These are phyloP conservation scores for Apaloderma vittatum DNA, from an alignment of 2,113 vertebrate species.

Conservation along the genomic window DNA sequence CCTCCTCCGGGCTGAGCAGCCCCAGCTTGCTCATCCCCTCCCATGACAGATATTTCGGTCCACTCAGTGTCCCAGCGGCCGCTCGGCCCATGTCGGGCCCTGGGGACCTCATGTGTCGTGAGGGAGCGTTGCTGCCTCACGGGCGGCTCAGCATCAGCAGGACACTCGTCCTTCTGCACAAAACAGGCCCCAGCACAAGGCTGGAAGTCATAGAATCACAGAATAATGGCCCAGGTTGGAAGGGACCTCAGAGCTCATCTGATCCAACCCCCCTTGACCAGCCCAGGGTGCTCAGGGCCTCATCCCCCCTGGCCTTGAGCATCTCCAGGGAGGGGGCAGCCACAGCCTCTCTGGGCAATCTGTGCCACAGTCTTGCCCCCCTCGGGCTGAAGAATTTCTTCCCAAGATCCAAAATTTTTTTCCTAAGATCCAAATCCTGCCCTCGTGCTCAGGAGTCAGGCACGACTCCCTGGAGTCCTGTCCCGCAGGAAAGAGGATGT, in stretches of 20 bases:
- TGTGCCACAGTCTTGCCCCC: too few species aligned
- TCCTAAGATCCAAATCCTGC: neutral
- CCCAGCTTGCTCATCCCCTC: neutral
- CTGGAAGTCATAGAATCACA: neutral
- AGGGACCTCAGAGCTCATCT: too few species aligned
- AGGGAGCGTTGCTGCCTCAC: neutral
- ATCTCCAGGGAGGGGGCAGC: too few species aligned
- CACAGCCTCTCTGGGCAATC: too few species aligned
- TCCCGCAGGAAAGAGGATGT: neutral
- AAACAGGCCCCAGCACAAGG: too few species aligned
- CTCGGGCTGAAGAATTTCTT: too few species aligned
- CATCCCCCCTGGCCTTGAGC: too few species aligned
- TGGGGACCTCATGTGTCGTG: neutral
- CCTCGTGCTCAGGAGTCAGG: too few species aligned
- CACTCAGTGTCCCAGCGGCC: neutral
- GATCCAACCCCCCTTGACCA: too few species aligned
- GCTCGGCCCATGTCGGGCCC: neutral
- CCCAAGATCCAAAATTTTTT: too few species aligned
- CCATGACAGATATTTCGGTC: neutral
- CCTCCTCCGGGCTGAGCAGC: neutral
- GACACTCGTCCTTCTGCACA: fast-evolving
- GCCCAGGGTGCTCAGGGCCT: too few species aligned
- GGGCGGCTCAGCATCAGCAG: neutral
- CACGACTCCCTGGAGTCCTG: neutral
- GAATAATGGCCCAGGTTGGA: too few species aligned